Evolutionary conservation across 2,113 vertebrate genomes (phyloP).

Genomic region (Haliaeetus leucogaster): DNA sequence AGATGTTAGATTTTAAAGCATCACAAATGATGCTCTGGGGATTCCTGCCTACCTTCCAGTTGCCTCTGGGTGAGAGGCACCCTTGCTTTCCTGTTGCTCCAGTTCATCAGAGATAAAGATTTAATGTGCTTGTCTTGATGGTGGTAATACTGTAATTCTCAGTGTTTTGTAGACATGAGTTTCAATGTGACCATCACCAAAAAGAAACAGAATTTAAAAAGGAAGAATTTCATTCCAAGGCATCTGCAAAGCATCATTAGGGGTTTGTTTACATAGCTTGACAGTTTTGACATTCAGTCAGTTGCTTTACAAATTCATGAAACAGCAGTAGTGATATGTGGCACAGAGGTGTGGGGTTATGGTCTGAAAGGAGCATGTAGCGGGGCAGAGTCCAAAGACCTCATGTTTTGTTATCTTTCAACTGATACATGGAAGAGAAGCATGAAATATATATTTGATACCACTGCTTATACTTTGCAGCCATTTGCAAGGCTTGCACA

Average conservation of each 20-base stretch:
- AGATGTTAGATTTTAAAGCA: neutral
- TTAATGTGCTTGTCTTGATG: neutral
- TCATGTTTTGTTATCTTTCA: neutral
- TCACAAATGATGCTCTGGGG: neutral
- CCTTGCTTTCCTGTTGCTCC: neutral
- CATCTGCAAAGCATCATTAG: neutral
- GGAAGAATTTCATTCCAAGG: neutral
- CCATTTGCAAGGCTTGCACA: neutral
- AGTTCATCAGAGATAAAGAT: neutral
- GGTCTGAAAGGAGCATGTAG: neutral
- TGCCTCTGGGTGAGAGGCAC: accelerated
- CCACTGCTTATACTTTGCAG: neutral
- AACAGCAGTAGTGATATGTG: neutral
- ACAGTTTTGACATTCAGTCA: neutral
- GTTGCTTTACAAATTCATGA: neutral
- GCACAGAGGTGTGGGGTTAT: neutral
- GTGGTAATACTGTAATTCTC: neutral
- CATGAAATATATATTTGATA: neutral
- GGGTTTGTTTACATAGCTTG: neutral
- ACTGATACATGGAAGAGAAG: neutral
- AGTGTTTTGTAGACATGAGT: neutral
- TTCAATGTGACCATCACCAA: neutral
- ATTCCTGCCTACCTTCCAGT: neutral
- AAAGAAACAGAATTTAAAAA: neutral
- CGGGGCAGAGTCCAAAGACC: neutral